Base-by-base conservation (phyloP, 2,888 invertebrate genomes). In the Sarcophaga rosellei region DNA sequence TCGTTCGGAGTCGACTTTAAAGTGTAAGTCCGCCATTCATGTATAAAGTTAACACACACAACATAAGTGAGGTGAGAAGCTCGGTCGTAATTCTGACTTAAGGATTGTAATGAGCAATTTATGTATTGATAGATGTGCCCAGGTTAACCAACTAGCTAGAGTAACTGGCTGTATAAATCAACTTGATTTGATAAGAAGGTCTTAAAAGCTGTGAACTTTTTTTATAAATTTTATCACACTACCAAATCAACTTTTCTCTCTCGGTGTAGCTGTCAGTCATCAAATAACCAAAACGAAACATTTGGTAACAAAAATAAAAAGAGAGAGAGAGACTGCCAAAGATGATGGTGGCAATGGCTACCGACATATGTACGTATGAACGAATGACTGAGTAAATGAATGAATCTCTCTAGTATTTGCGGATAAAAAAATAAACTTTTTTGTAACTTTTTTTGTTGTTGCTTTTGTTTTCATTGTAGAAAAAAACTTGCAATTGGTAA, bases 401-500 rank as follows among this genome's bases (percentile, higher is more conserved):
- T 68, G 53, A 68, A 25, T 69, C 63, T 74, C 25, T 69, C 35
- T 53, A 74, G 35, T 78, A 84, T 69, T 75, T 79, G 74, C 61
- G 74, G 70, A 75, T 65, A 63, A 63, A 83, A 73, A 78, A 76
- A 76, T 5, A 15, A 69, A 59, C 0, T 76, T 76, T 45, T 72
- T 72, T 6, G 4, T 1, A n/a, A 72, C 20, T 4, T 65, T 25
- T 35, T 61, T 59, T 61, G 59, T 47, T 53, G 35, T 6, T 35
- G 35, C 35, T n/a, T 59, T 45, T 53, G 3, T 11, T 20, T 21
- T n/a, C 8, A 62, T 70, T 62, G 44, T 61, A 12, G 17, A 53
- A 47, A 47, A 47, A 76, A 76, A 77, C 59, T 59, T 77, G 77
- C 82, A 82, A 72, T 77, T 77, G 59, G 66, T 47, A 73, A 73